These are phyloP conservation scores for Camelus bactrianus DNA, from an alignment of 2,113 vertebrate genomes.

Conservation along the genomic window DNA sequence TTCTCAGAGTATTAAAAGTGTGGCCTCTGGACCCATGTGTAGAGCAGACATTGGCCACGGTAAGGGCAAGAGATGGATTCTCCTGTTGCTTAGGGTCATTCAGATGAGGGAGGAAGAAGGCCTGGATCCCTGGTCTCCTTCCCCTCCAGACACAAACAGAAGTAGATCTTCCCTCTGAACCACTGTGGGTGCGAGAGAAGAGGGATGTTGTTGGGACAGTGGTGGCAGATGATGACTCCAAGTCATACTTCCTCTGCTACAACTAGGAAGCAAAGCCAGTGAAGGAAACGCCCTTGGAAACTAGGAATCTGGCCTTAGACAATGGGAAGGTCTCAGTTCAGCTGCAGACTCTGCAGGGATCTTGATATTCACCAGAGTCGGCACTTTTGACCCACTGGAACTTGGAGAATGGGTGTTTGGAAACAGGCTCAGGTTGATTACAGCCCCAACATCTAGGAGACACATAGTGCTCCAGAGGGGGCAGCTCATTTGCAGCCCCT, in stretches of 20 bases:
- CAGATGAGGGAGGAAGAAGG: not conserved
- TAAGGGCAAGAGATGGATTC: not conserved
- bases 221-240: not conserved
- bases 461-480: not conserved
- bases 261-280: not conserved
- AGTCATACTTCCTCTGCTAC: not conserved
- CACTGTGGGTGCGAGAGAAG: not conserved
- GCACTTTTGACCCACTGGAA: not conserved
- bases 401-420: conserved; percentile 16
- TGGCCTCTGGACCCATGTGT: conserved; percentile 37
- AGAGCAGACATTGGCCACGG: conserved; percentile 13
- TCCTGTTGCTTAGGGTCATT: not conserved
- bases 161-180: not conserved
- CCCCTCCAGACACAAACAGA: not conserved
- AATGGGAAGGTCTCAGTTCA: not conserved
- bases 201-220: not conserved
- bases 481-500: conserved; percentile 47
- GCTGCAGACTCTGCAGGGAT: not conserved
- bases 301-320: not conserved
- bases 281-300: conserved; percentile 28
- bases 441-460: not conserved
- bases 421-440: conserved; percentile 45
- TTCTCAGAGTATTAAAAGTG: conserved; percentile 32
- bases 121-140: not conserved
- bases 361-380: not conserved